Percentiles rank a stretch among this genome's conserved stretches.
phyloP scores from a whole-genome alignment of 2,113 vertebrate species.

The Thymallus thymallus region DNA sequence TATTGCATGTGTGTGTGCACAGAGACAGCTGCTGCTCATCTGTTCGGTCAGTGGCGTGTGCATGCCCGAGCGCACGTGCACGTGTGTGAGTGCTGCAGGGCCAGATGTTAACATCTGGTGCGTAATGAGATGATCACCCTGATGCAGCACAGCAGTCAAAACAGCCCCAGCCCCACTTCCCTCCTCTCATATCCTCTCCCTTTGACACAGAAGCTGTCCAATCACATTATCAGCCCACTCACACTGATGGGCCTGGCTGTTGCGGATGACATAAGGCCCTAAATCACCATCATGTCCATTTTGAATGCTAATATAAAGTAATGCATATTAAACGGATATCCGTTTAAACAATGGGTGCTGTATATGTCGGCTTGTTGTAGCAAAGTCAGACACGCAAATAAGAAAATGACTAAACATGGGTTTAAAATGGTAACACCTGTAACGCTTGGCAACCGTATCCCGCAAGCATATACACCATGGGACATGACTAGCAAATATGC shows the following conservation, averaged over 20 bases:
- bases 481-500: background rate
- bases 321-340: background rate
- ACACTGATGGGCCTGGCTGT: background rate
- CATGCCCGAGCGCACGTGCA: background rate
- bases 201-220: slow-evolving; percentile 11
- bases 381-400: background rate
- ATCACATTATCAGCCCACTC: slow-evolving; percentile 4
- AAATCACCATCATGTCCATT: background rate
- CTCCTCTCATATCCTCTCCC: background rate
- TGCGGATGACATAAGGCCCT: background rate
- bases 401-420: background rate
- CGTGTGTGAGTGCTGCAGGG: background rate
- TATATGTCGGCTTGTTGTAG: background rate
- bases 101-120: slow-evolving; percentile 35
- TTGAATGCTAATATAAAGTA: background rate
- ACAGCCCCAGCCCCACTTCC: background rate
- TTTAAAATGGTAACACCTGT: too few species aligned
- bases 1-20: too few species aligned
- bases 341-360: background rate
- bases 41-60: background rate
- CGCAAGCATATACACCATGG: background rate
- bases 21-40: too few species aligned
- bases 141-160: background rate
- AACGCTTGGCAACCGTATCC: background rate
- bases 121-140: slow-evolving; percentile 15